Base-by-base conservation (phyloP, 2,797 vertebrate genomes). In the Gambusia yucatana region DNA sequence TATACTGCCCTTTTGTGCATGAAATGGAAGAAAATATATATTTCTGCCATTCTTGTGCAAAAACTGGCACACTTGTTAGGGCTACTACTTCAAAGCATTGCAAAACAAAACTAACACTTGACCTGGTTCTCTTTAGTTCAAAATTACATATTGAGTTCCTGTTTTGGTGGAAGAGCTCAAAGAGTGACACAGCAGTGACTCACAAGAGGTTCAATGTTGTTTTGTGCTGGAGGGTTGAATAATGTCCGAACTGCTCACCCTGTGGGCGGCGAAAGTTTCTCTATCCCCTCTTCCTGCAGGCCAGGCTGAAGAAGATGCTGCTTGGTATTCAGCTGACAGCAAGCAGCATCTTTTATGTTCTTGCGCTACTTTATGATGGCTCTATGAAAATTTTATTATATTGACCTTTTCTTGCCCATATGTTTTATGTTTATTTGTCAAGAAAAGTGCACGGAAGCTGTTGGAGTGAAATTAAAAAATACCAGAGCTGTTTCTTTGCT, bases 231-330 rank as follows among this genome's bases (percentile, higher is more conserved):
- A 77, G 86, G 88, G 67, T 81, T 93, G 90, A 89, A 89, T 79
- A 78, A 86, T 72, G 88, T 93, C 92, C 92, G 90, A 91, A 88
- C 89, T 77, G 86, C 89, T 91, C 89, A 87, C 79, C 89, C 89
- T 55, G 81, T 77, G 87, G 89, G 89, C 63, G 7, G 79, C 88
- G 86, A 87, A 86, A 90, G 83, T 87, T 89, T 82, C 77, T 85
- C 65, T 89, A 57, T 86, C 73, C 73, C 72, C 84, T 80, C 73
- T 82, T 47, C 17, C 75, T 83, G 86, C 81, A 73, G 79, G 80
- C 78, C 61, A 77, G 76, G 73, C 71, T 82, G 77, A 84, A 86
- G 77, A 85, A 86, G 82, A 88, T 87, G 84, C 82, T 28, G 46
- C 76, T 65, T 82, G 77, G 85, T 86, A 86, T 87, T 87, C 79